Conservation (phyloP, 2,888 invertebrate species). For the Fragum sueziense region DNA sequence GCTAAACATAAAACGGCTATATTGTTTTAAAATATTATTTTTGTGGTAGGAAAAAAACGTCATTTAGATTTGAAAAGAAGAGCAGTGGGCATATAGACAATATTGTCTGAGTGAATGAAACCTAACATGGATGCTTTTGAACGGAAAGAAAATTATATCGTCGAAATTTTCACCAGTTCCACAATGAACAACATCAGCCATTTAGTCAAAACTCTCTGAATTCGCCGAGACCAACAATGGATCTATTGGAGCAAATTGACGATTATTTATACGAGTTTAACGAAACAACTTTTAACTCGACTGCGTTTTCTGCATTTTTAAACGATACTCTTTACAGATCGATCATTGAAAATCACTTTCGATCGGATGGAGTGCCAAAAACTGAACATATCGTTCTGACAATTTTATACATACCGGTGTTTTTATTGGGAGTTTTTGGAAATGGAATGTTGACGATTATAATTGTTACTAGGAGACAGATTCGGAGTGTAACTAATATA, state of each 20-base stretch:
- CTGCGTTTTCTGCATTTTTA: not conserved
- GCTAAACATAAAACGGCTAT: too few relatives aligned
- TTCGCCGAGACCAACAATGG: not conserved
- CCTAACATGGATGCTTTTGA: too few relatives aligned
- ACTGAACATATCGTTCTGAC: constrained; percentile 51
- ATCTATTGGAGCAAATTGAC: not conserved
- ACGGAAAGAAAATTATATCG: too few relatives aligned
- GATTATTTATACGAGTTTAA: constrained; percentile 14
- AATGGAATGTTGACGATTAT: constrained; percentile 62
- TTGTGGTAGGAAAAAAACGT: too few relatives aligned
- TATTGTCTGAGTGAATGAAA: not conserved
- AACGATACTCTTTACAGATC: constrained; percentile 7
- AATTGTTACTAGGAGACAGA: constrained; percentile 53
- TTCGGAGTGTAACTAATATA: constrained; percentile 66
- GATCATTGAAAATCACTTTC: constrained; percentile 6
- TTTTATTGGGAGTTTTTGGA: constrained; percentile 64
- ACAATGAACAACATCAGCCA: too few relatives aligned
- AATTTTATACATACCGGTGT: constrained; percentile 63
- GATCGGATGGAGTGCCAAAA: not conserved
- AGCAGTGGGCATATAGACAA: not conserved
- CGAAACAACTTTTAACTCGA: not conserved
- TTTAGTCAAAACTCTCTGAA: too few relatives aligned
- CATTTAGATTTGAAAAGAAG: not conserved
- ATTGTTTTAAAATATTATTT: too few relatives aligned
- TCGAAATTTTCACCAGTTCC: too few relatives aligned